Evolutionary conservation across 2,113 vertebrate genomes (phyloP), one percentile per base, ranked within the genome.

Genomic region (Dasypus novemcinctus): DNA sequence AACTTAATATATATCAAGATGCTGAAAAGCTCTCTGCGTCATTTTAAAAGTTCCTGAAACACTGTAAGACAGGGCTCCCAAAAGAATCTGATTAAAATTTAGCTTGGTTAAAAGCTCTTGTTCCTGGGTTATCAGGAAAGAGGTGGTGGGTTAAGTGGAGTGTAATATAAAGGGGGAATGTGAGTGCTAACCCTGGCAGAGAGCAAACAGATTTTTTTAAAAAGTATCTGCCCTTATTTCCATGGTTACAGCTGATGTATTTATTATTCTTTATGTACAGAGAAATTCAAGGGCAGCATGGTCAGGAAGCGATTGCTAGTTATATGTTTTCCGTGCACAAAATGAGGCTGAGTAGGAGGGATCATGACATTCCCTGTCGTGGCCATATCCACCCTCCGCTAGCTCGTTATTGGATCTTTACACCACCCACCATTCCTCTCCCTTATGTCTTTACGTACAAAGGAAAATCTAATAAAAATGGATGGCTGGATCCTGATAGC

Each of bases 61-160:
- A 21, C 27, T 71, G 25, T 75, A 90, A 81, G 43, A 57, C 7
- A 33, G 25, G 29, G 0, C 38, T 75, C 23, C 25, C 36, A n/a
- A 90, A 71, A 69, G 75, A 84, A 71, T 33, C 36, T 81, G 75
- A 93, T 84, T 93, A 90, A 85, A 96, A 63, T 90, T 25, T 79
- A 31, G 27, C 57, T 85, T 92, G 27, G 9, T 89, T 66, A 66
- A 72, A 81, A 52, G 41, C 9, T 75, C 46, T 25, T 96, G 1
- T 76, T 59, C 75, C 18, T 87, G 71, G 21, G 9, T 78, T 87
- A 74, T 14, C 29, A 83, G 49, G 41, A 93, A 90, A 86, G 36
- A 57, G 5, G 9, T 41, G 6, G 17, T 41, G 5, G 15, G 61
- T 25, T 4, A 6, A 27, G 25, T 14, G 8, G 0, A 15, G 11